Base-by-base conservation (phyloP, 1,140 invertebrate genomes). In the Bombus difficillimus region DNA sequence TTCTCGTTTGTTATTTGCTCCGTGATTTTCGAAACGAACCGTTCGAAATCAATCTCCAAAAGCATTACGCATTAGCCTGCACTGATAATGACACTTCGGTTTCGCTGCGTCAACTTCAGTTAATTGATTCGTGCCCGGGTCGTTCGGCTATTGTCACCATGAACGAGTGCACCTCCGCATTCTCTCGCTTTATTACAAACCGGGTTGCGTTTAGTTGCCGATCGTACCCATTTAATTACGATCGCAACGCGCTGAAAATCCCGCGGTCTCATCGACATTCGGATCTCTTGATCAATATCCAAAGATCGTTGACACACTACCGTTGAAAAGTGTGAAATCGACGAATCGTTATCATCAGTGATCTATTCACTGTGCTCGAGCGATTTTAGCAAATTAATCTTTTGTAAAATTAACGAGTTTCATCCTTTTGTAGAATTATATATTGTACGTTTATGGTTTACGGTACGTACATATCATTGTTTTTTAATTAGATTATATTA, bases 51-150 rank as follows among this genome's bases (percentile, higher is more conserved):
- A 89, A 90, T 89, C 85, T 85, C 62, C 64, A 59, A 90, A 84
- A 89, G 89, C 85, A 74, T 91, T 86, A 83, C 85, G 85, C 77
- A 86, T 86, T 87, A 90, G 82, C 85, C 85, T 53, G 77, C 88
- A 79, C 88, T 89, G 88, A 91, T 87, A 91, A 91, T 92, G 85
- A 88, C 90, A 86, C 85, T 86, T 89, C 75, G 87, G 86, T 89
- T 86, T 88, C 88, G 81, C 79, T 79, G 81, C 86, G 88, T 87
- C 89, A 90, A 92, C 90, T 90, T 87, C 78, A 87, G 89, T 92
- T 92, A 92, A 92, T 92, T 92, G 91, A 91, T 91, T 89, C 88
- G 88, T 87, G 90, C 88, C 81, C 81, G 86, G 77, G 59, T 83
- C 79, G 73, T 68, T 75, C 77, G 83, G 74, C 83, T 88, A 91